phyloP scores from a whole-genome alignment of 2,113 vertebrate species.

The Rousettus leschenaultii region DNA sequence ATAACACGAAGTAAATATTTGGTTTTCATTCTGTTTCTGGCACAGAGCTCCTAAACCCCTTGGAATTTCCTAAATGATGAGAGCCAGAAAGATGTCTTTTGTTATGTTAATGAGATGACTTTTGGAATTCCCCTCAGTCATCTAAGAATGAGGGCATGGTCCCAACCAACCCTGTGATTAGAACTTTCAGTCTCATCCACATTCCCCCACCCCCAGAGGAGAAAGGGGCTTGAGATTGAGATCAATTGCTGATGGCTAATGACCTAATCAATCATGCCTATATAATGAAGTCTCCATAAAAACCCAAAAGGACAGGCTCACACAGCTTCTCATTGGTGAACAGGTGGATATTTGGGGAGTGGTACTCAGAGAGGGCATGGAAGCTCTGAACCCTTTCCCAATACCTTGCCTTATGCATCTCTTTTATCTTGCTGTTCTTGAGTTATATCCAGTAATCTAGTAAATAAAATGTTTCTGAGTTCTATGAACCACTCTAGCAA shows the following conservation, averaged over 20 bases:
- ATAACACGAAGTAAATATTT: neutral
- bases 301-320: neutral
- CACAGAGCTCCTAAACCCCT: neutral
- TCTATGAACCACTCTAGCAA: neutral
- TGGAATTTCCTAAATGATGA: neutral
- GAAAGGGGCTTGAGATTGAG: neutral
- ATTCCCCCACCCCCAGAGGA: neutral
- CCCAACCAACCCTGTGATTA: neutral
- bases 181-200: neutral
- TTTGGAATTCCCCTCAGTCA: neutral
- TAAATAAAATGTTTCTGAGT: neutral
- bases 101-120: neutral
- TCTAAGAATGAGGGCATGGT: neutral
- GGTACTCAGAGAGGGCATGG: neutral
- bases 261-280: neutral
- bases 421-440: neutral
- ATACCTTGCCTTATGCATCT: neutral
- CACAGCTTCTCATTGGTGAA: neutral
- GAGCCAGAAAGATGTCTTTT: neutral
- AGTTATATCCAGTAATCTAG: neutral
- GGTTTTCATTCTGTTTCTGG: neutral
- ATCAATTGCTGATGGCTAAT: neutral
- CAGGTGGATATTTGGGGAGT: neutral
- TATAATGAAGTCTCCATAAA: neutral
- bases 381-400: neutral